Evolutionary conservation across 2,113 vertebrate species (phyloP).

Genomic region (Illadopsis cleaveri): DNA sequence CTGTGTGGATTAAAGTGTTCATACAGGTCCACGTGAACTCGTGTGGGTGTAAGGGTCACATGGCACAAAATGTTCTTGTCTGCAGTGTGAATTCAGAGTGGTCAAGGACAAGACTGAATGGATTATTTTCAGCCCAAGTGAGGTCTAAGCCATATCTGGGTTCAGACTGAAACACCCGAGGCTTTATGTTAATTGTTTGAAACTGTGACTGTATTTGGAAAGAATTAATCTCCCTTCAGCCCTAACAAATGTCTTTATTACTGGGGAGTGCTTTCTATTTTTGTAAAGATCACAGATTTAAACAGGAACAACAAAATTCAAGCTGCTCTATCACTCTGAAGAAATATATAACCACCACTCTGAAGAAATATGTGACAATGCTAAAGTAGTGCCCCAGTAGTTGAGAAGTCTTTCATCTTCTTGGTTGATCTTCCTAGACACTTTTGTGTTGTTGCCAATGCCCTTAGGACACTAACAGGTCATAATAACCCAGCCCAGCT

Average conservation of each 20-base stretch:
- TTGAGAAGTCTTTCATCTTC: not conserved
- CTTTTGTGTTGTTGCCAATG: not conserved
- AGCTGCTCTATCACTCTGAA: not conserved
- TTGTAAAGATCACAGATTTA: not conserved
- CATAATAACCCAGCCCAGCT: not conserved
- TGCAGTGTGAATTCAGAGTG: not conserved
- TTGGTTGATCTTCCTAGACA: not conserved
- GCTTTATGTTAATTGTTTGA: not conserved
- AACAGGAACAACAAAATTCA: not conserved
- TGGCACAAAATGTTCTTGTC: not conserved
- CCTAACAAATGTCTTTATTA: not conserved
- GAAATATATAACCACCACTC: not conserved
- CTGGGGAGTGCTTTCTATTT: not conserved
- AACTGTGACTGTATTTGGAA: not conserved
- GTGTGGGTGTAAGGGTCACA: fast-evolving
- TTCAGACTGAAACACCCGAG: not conserved
- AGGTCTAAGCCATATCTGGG: not conserved
- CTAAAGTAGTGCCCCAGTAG: not conserved
- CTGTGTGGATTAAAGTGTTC: fast-evolving
- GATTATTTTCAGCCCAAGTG: not conserved
- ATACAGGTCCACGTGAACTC: not conserved
- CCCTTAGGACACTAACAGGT: too few species aligned
- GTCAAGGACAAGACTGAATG: not conserved
- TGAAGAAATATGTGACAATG: not conserved
- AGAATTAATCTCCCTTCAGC: not conserved